phyloP scores from a whole-genome alignment of 2,113 vertebrate genomes.

The Gallinago paraguaiae region DNA sequence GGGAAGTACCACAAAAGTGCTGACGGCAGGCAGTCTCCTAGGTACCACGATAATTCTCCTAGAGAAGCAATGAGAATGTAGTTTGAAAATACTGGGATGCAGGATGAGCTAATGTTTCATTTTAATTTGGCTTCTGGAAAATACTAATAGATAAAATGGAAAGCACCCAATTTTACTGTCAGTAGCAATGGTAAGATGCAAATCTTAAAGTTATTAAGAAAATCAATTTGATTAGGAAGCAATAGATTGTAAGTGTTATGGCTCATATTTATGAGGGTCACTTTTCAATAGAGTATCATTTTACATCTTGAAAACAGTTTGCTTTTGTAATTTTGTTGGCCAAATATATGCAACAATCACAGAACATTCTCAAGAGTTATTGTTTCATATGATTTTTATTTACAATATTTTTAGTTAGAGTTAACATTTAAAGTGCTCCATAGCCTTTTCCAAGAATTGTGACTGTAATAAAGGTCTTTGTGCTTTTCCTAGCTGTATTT shows the following conservation, averaged over 20 bases:
- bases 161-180: neutral
- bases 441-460: neutral
- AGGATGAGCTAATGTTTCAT: neutral
- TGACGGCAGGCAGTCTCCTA: neutral
- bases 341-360: neutral
- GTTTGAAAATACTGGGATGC: neutral
- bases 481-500: constrained; percentile 8
- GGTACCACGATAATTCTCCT: neutral
- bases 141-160: neutral
- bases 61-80: neutral
- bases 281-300: neutral
- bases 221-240: neutral
- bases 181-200: neutral
- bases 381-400: neutral
- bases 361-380: neutral
- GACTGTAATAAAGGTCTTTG: neutral
- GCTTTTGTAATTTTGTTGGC: neutral
- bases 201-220: neutral
- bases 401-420: neutral
- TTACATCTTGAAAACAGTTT: neutral
- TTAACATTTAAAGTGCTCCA: neutral
- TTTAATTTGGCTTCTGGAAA: neutral
- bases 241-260: neutral
- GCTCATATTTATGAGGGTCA: neutral
- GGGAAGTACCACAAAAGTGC: neutral